Evolutionary conservation across 2,888 invertebrate genomes (phyloP), one percentile per base, ranked within the genome.

Genomic region (Cynaeus angustus): DNA sequence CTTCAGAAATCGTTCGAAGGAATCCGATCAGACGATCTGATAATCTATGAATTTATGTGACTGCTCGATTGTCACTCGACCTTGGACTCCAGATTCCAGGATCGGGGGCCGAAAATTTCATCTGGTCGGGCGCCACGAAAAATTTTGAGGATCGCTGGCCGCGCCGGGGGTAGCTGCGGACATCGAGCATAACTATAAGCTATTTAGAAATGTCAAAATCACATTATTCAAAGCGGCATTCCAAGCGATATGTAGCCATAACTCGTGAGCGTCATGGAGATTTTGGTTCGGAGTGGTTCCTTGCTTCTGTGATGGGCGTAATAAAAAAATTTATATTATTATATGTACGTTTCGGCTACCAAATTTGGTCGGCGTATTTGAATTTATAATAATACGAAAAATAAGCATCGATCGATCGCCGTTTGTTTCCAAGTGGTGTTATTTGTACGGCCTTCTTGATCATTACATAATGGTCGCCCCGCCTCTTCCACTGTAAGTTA

Each of bases 131-230:
- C 30, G 13, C 12, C 30, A 1, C 13, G 28, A 10, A 28, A 65
- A 43, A 74, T 77, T 75, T 79, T 79, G 72, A 75, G 77, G 64
- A 73, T 68, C 70, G 67, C 76, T 77, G 77, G 56, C 69, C 74
- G 59, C 79, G 66, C 79, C 77, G 73, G 76, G 79, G 80, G 79
- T 80, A 78, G 77, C 79, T 72, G 67, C 72, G 73, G 75, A 73
- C 75, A 72, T 68, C 75, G 74, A 70, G 72, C 75, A 76, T 73
- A 78, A 75, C 75, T 78, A 77, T 78, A 78, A 78, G 78, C 78
- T 77, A 80, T 80, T 79, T 80, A 77, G 80, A 80, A 79, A 81
- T 75, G 80, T 80, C 80, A 79, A 80, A 81, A 79, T 81, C 77
- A 77, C 78, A 80, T 80, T 81, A 80, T 80, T 81, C 80, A 80